Evolutionary conservation across 2,113 vertebrate species (phyloP).

Genomic region (Tringa solitaria): DNA sequence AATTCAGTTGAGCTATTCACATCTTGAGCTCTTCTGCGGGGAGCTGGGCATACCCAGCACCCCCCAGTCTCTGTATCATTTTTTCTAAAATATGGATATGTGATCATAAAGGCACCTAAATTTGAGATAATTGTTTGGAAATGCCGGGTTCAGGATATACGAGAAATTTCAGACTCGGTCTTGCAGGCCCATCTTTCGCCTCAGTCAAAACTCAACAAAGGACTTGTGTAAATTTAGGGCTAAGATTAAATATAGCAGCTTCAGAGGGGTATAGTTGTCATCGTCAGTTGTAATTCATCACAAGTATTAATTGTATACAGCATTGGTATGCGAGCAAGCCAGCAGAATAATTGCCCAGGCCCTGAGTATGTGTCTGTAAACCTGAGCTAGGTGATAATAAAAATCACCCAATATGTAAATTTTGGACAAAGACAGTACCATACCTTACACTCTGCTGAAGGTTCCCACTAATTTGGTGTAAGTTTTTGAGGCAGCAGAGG

Average conservation of each 20-base stretch:
- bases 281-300: neutral
- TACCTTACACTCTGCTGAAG: neutral
- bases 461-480: neutral
- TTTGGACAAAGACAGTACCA: neutral
- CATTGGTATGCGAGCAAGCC: neutral
- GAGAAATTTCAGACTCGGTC: neutral
- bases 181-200: neutral
- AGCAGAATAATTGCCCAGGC: neutral
- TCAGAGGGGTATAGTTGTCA: neutral
- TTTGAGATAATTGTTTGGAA: neutral
- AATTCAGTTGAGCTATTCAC: neutral
- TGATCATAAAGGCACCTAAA: neutral
- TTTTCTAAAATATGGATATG: neutral
- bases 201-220: neutral
- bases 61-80: neutral
- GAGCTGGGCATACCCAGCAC: neutral
- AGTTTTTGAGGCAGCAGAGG: neutral
- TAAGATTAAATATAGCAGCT: neutral
- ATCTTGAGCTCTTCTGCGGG: neutral
- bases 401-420: neutral
- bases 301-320: neutral
- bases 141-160: neutral
- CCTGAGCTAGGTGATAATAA: neutral
- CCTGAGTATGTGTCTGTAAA: neutral
- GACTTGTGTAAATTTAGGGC: accelerated